Evolutionary conservation across 2,888 invertebrate genomes (phyloP).

Genomic region (Lycaena phlaeas): DNA sequence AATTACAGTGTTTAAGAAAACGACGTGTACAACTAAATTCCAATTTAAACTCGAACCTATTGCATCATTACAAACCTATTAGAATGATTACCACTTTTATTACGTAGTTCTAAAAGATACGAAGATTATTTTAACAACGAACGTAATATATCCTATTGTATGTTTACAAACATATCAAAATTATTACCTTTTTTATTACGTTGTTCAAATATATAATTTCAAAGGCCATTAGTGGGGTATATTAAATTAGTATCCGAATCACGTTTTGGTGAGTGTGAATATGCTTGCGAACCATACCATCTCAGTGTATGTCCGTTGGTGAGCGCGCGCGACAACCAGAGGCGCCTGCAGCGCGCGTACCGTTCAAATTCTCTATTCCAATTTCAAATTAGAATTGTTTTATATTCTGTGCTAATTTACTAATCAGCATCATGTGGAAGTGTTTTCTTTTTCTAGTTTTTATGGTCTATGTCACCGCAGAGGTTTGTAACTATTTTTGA

Average conservation of each 20-base stretch:
- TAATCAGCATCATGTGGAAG: constrained; percentile 51
- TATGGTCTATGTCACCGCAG: constrained; percentile 47
- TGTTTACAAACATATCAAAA: constrained; percentile 7
- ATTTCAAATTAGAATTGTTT: constrained; percentile 32
- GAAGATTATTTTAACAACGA: too few relatives aligned
- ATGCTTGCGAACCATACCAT: constrained; percentile 27
- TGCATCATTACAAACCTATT: too few relatives aligned
- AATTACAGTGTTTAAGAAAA: too few relatives aligned
- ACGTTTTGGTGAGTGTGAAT: constrained; percentile 34
- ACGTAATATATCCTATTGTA: too few relatives aligned
- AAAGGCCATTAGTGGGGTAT: constrained; percentile 40
- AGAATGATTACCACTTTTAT: too few relatives aligned
- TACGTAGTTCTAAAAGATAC: too few relatives aligned
- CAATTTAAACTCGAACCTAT: too few relatives aligned
- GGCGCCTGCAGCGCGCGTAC: constrained; percentile 41
- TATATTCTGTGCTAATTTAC: constrained; percentile 26
- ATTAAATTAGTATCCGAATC: constrained; percentile 37
- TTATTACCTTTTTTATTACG: constrained; percentile 10
- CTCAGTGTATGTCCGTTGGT: constrained; percentile 51
- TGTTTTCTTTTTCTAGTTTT: constrained; percentile 47
- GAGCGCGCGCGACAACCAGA: constrained; percentile 48
- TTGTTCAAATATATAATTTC: constrained; percentile 14
- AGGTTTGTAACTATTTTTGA: constrained; percentile 36
- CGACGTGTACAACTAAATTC: too few relatives aligned
- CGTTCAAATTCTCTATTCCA: constrained; percentile 44